These are phyloP conservation scores for Mormyrus proboscirostris DNA, from an alignment of 2,797 vertebrate genomes.

Conservation along the genomic window DNA sequence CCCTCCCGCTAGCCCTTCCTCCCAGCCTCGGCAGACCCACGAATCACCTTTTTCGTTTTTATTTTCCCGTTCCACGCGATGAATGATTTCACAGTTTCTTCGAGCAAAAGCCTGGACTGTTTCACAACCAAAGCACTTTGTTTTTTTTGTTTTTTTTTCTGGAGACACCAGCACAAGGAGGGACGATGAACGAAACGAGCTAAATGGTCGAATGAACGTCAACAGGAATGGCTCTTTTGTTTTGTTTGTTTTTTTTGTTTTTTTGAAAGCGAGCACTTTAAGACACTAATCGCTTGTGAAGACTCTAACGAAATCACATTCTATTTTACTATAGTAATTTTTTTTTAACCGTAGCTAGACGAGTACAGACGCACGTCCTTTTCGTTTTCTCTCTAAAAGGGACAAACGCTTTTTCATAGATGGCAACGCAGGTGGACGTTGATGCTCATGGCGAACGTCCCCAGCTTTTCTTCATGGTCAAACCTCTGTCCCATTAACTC, in stretches of 20 bases:
- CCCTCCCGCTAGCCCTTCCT: neutral
- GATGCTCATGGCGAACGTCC: neutral
- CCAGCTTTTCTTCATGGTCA: neutral
- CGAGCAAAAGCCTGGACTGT: constrained; percentile 46
- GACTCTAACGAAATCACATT: constrained; percentile 56
- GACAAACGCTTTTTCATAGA: constrained; percentile 38
- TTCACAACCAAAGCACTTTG: constrained; percentile 75
- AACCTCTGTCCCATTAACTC: neutral
- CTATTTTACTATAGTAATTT: constrained; percentile 49
- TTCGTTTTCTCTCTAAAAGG: constrained; percentile 50
- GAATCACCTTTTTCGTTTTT: constrained; percentile 34
- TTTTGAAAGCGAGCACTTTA: constrained; percentile 74
- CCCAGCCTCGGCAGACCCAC: constrained; percentile 43
- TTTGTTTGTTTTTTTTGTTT: constrained; percentile 37
- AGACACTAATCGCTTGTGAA: constrained; percentile 58
- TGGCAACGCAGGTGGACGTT: constrained; percentile 29
- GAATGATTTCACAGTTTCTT: constrained; percentile 36
- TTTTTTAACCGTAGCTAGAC: constrained; percentile 35
- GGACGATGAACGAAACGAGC: constrained; percentile 33
- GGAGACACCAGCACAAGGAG: constrained; percentile 53
- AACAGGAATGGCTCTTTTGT: constrained; percentile 30
- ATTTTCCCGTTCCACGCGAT: constrained; percentile 38
- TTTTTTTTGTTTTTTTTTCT: constrained; percentile 33
- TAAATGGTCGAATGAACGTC: constrained; percentile 28
- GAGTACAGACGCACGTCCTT: constrained; percentile 42